Evolutionary conservation across 2,797 vertebrate species (phyloP), one percentile per base, ranked within the genome.

Genomic region (Acrossocheilus fasciatus): DNA sequence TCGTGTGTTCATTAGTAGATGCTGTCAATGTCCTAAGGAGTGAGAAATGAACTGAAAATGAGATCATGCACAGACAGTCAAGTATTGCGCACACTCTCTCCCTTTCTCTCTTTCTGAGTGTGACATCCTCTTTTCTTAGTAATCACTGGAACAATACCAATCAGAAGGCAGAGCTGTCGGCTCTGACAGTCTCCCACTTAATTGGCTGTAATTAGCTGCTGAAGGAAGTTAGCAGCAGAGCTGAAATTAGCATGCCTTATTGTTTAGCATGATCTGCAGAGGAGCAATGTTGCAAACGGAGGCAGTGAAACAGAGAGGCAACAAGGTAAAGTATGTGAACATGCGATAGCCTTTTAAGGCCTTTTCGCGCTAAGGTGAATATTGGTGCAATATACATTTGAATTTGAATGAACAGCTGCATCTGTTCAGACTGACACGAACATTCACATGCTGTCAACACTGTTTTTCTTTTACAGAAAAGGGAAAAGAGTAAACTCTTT

Each of bases 181-280:
- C 91, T 95, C 94, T 93, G 92, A 93, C 93, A 94, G 92, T 93
- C 94, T 95, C 95, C 95, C 95, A 96, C 92, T 94, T 95, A 96
- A 96, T 96, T 96, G 95, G 94, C 94, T 95, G 95, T 96, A 95
- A 96, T 96, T 95, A 93, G 92, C 91, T 94, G 91, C 93, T 90
- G 92, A 93, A 93, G 94, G 94, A 95, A 94, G 92, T 89, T 88
- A 91, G 94, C 93, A 93, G 94, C 94, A 95, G 88, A 89, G 91
- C 89, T 90, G 93, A 93, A 95, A 91, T 89, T 92, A 91, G 90
- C 91, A 87, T 47, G 30, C 41, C 47, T 59, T 79, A 79, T 79
- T 85, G 84, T 86, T 86, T 86, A 45, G 69, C 90, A 91, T 92
- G 92, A 88, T 88, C 88, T 91, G 91, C 86, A 90, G 87, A 83